These are phyloP conservation scores for Lepisosteus osseus DNA, from an alignment of 2,113 vertebrate species.

Conservation along the genomic window DNA sequence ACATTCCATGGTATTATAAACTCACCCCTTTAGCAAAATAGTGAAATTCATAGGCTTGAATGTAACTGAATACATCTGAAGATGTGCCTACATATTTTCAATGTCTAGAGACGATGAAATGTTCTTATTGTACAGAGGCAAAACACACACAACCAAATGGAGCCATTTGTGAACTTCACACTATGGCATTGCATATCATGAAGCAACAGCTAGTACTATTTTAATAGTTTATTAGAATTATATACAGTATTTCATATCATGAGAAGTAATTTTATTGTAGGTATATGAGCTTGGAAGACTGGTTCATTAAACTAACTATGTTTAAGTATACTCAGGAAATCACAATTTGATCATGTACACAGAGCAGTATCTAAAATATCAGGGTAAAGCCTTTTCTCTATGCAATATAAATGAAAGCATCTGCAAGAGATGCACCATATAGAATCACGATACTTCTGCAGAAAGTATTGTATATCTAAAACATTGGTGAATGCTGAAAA, in stretches of 20 bases:
- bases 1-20: conserved; percentile 21
- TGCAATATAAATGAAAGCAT: too few relatives aligned
- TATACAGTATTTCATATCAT: background rate
- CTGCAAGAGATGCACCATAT: too few relatives aligned
- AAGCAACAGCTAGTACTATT: background rate
- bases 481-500: too few relatives aligned
- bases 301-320: too few relatives aligned
- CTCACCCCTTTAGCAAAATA: conserved; percentile 1
- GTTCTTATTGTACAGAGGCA: conserved; percentile 8
- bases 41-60: background rate
- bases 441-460: too few relatives aligned
- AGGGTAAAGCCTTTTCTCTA: too few relatives aligned
- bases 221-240: background rate
- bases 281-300: too few relatives aligned
- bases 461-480: too few relatives aligned
- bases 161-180: background rate
- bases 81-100: conserved; percentile 7
- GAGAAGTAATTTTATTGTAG: background rate
- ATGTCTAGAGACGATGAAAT: conserved; percentile 2
- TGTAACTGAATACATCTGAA: conserved; percentile 13
- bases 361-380: too few relatives aligned
- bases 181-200: conserved; percentile 3
- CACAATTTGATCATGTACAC: too few relatives aligned
- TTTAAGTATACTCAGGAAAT: too few relatives aligned
- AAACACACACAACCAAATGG: conserved; percentile 11